Percentiles rank a stretch among this genome's conserved stretches.
These are phyloP conservation scores for Vanessa atalanta DNA, from an alignment of 1,140 invertebrate genomes.

Conservation along the genomic window DNA sequence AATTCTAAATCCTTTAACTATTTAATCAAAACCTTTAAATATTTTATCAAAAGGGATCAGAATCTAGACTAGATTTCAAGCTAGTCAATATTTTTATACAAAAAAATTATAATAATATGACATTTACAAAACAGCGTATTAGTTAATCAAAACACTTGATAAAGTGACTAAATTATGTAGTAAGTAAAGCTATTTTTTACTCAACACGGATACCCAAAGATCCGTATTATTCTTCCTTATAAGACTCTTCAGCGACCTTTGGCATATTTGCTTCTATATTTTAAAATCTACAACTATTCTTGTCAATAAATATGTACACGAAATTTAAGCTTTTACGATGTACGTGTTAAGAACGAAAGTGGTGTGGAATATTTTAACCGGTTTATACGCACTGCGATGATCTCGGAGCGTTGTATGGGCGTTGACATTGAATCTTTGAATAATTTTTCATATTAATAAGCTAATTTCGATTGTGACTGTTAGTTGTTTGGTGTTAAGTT, in stretches of 20 bases:
- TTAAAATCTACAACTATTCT: slow-evolving; percentile 4
- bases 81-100: background rate
- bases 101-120: background rate
- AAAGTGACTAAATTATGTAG: slow-evolving; percentile 2
- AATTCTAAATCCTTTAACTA: too few relatives aligned
- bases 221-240: slow-evolving; percentile 42
- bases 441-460: slow-evolving; percentile 46
- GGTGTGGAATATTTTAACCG: slow-evolving; percentile 24
- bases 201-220: slow-evolving; percentile 28
- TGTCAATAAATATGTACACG: slow-evolving; percentile 21
- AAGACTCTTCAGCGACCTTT: slow-evolving; percentile 36
- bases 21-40: too few relatives aligned
- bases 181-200: slow-evolving; percentile 36
- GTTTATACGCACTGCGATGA: background rate
- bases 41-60: background rate
- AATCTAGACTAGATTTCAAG: background rate
- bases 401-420: slow-evolving; percentile 7
- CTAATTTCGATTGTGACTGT: background rate
- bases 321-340: slow-evolving; percentile 16
- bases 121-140: slow-evolving; percentile 15
- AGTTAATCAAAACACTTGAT: slow-evolving; percentile 4
- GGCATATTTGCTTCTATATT: slow-evolving; percentile 37
- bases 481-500: slow-evolving; percentile 20
- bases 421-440: slow-evolving; percentile 51
- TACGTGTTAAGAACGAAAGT: slow-evolving; percentile 36